Percentiles rank a stretch among this genome's conserved stretches.
phyloP scores from a whole-genome alignment of 35 echinoderm and acorn worm genomes.

The Lytechinus pictus region DNA sequence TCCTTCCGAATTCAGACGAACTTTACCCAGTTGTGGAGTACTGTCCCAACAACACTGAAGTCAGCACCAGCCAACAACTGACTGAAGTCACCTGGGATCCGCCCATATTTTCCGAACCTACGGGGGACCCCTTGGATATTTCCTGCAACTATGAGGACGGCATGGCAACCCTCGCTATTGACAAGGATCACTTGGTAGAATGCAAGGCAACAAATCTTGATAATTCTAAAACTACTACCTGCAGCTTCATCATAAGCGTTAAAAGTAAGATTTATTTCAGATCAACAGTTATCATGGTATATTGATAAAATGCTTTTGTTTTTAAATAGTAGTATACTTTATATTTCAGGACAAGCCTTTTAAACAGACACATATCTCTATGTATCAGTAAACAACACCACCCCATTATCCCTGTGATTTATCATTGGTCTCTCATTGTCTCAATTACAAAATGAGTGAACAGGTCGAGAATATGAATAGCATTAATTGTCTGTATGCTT shows the following conservation, averaged over 20 bases:
- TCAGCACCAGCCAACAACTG: background rate
- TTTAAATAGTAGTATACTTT: too few species aligned
- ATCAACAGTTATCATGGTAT: too few species aligned
- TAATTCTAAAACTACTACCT: background rate
- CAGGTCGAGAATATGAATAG: too few species aligned
- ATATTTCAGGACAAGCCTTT: too few species aligned
- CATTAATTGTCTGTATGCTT: too few species aligned
- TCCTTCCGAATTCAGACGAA: background rate
- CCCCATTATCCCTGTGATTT: too few species aligned
- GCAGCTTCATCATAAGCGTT: background rate
- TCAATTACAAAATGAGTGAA: too few species aligned
- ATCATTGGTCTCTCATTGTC: too few species aligned
- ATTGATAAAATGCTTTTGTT: too few species aligned
- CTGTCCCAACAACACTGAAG: background rate
- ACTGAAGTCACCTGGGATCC: conserved; percentile 1
- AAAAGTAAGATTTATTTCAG: background rate
- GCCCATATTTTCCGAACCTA: background rate
- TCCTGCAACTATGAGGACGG: conserved; percentile 19
- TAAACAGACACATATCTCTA: too few species aligned
- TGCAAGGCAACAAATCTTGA: background rate
- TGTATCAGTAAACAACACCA: too few species aligned
- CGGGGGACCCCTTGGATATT: background rate
- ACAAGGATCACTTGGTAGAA: background rate
- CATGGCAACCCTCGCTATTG: background rate
- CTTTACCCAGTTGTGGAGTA: background rate